Base-by-base conservation (phyloP, 1,140 invertebrate species). In the Ectropis grisescens region DNA sequence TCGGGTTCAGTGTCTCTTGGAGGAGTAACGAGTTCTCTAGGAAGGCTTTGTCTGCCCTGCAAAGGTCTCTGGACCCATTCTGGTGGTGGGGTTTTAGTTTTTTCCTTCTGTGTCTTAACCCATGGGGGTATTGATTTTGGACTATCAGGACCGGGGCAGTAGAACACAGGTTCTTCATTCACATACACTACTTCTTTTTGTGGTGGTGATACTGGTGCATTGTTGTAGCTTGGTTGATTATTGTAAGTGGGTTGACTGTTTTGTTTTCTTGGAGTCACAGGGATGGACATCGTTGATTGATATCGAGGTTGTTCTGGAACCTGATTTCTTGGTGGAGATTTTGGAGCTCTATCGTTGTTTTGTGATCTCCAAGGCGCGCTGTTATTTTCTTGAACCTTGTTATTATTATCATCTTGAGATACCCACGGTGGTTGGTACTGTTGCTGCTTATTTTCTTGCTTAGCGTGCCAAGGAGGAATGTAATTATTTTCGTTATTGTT, bases 281-380 rank as follows among this genome's bases (percentile, higher is more conserved):
- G 80, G 39, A 83, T 82, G 0, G 78, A 81, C 56, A 83, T 82
- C 5, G 70, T 64, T 7, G 80, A 75, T 47, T 83, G 80, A 38
- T 82, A 83, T 27, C 78, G 56, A 2, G 61, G 69, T 43, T 64
- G 60, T 30, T 70, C 66, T 24, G 65, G 62, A 25, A 49, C 25
- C 23, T 29, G 39, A 22, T 44, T 55, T 11, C 40, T 42, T 11
- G 60, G 60, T 33, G 58, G 37, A 14, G 54, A 50, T 14, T 46
- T 29, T 25, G 43, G 53, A 12, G 28, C 34, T 25, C 39, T 47
- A 45, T 48, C 47, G 22, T 70, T 56, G 22, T 70, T 56, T 13
- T 70, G 66, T 28, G 44, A 37, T 35, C 61, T 54, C 70, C 66
- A 69, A 6, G 60, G 58, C 10, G 47, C 33, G 19, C 27, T 47